Evolutionary conservation across 1,140 invertebrate genomes (phyloP).

Genomic region (Meloidogyne chitwoodi): DNA sequence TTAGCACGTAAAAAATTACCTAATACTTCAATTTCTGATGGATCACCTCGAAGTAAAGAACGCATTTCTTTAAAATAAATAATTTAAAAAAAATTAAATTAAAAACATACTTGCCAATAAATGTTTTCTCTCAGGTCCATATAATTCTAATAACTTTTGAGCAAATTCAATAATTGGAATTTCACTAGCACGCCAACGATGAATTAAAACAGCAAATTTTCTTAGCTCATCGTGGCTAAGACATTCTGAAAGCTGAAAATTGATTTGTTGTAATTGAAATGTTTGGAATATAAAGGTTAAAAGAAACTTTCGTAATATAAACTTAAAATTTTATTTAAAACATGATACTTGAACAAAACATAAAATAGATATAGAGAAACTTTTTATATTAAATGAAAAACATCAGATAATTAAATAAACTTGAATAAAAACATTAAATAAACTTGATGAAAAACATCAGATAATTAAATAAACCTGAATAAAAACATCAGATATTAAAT

Average conservation of each 20-base stretch:
- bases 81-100: no score
- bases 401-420: not conserved
- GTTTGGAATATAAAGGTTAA: no score
- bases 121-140: slow-evolving; percentile 60
- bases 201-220: slow-evolving; percentile 59
- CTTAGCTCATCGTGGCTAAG: slow-evolving; percentile 60
- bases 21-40: slow-evolving; percentile 37
- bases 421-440: slow-evolving; percentile 3
- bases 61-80: slow-evolving; percentile 43
- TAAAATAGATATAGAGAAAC: no score
- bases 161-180: slow-evolving; percentile 61
- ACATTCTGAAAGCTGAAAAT: slow-evolving; percentile 59
- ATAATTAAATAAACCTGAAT: not conserved
- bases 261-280: no score
- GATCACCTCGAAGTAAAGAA: slow-evolving; percentile 39
- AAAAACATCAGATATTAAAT: not conserved
- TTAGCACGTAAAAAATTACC: slow-evolving; percentile 40
- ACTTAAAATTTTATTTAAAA: no score
- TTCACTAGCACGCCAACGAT: slow-evolving; percentile 53
- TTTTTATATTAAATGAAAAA: no score
- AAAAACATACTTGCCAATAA: slow-evolving; percentile 56
- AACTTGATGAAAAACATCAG: not conserved
- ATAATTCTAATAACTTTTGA: slow-evolving; percentile 60
- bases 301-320: no score
- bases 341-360: no score